These are phyloP conservation scores for Coenonympha arcania DNA, from an alignment of 2,888 invertebrate genomes.

Conservation along the genomic window DNA sequence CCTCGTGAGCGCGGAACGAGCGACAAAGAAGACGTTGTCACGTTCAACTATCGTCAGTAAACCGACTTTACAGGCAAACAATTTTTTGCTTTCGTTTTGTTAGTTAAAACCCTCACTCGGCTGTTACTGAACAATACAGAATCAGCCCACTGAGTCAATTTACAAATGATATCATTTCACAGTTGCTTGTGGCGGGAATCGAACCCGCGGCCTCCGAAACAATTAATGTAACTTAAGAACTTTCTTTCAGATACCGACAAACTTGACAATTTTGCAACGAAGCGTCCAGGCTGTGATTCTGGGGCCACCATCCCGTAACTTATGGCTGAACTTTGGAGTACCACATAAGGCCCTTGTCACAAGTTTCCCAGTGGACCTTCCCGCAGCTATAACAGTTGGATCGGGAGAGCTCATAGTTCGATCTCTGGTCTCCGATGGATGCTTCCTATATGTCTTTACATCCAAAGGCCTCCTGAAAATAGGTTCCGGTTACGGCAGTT, in stretches of 20 bases:
- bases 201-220: no score
- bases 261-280: constrained; percentile 87
- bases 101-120: no score
- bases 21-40: no score
- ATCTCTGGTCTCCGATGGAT: constrained; percentile 91
- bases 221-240: no score
- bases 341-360: constrained; percentile 83
- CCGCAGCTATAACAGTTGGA: constrained; percentile 45
- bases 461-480: constrained; percentile 91
- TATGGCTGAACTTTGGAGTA: constrained; percentile 92
- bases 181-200: no score
- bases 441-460: constrained; percentile 89
- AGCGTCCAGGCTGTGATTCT: constrained; percentile 91
- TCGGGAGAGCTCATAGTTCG: constrained; percentile 58
- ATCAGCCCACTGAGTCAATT: no score
- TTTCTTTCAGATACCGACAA: constrained; percentile 81
- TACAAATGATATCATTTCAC: no score
- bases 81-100: no score
- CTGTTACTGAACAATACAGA: no score
- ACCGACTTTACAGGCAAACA: no score
- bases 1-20: no score
- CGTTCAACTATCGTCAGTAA: no score
- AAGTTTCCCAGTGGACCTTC: constrained; percentile 74
- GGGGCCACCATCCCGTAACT: constrained; percentile 86
- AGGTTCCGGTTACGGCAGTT: constrained; percentile 95